A percentile compares a stretch with the other conserved stretches of the same genome.
Conservation (phyloP, 2,888 invertebrate genomes). For the Neria commutata region DNA sequence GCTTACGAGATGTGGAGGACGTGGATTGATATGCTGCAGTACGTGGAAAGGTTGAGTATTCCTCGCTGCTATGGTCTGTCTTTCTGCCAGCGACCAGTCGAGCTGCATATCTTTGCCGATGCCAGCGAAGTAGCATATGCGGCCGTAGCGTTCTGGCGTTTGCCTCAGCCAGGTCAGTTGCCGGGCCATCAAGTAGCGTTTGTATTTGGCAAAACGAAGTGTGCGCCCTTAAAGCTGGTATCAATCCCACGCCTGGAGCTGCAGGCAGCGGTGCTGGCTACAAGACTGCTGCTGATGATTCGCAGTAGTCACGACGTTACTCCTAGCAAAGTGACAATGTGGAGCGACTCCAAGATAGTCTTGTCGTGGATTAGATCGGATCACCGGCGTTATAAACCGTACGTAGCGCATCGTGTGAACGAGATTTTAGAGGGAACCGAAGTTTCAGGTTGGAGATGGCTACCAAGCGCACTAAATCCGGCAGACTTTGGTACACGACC, state of each 20-base stretch:
- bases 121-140: constrained; percentile 26
- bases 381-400: constrained; percentile 29
- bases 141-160: constrained; percentile 21
- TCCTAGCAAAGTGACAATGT: constrained; percentile 1
- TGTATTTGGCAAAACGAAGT: constrained; percentile 16
- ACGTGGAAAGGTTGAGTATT: constrained; percentile 8
- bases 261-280: constrained; percentile 21
- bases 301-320: neutral
- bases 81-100: constrained; percentile 1
- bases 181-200: constrained; percentile 12
- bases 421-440: constrained; percentile 14
- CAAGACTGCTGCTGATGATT: constrained; percentile 12
- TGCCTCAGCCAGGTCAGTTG: neutral
- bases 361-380: constrained; percentile 33
- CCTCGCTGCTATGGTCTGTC: constrained; percentile 15
- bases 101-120: constrained; percentile 26
- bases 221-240: constrained; percentile 16
- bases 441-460: constrained; percentile 33
- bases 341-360: constrained; percentile 17
- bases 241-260: constrained; percentile 19
- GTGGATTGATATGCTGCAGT: constrained; percentile 14
- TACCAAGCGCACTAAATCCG: constrained; percentile 6
- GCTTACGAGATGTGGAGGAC: constrained; percentile 3
- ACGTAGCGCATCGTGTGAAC: constrained; percentile 18
- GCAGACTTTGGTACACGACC: constrained; percentile 23